Evolutionary conservation across 92 coral and sea anemone genomes (phyloP).

Genomic region (Heliopora coerulea): DNA sequence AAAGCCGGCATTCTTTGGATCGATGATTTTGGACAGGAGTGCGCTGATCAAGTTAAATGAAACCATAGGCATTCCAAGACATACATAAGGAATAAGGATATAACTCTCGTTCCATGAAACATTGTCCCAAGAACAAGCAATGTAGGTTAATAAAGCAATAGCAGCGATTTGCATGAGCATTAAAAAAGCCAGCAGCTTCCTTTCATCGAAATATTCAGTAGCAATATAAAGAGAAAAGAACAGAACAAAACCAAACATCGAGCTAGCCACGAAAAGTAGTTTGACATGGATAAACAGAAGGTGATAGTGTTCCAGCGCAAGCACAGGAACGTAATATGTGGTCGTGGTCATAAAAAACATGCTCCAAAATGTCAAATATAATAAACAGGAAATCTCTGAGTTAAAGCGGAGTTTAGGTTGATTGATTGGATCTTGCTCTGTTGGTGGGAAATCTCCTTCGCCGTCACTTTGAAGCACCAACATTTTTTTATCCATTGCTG

Average conservation of each 20-base stretch:
- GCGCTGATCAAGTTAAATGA: slow-evolving; percentile 6
- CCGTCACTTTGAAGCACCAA: too few relatives aligned
- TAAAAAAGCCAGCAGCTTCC: neutral
- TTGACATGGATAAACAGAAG: slow-evolving; percentile 24
- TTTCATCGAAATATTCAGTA: slow-evolving; percentile 19
- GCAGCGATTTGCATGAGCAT: slow-evolving; percentile 8
- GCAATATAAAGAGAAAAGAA: slow-evolving; percentile 5
- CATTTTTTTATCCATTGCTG: neutral
- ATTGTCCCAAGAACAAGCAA: slow-evolving; percentile 7
- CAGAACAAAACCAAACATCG: slow-evolving; percentile 6
- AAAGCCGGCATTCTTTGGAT: slow-evolving; percentile 14
- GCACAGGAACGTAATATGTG: slow-evolving; percentile 16
- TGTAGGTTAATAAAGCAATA: slow-evolving; percentile 1
- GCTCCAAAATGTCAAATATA: slow-evolving; percentile 9
- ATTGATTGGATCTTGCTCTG: neutral
- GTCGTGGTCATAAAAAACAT: slow-evolving; percentile 10
- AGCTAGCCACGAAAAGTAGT: slow-evolving; percentile 22
- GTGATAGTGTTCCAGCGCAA: slow-evolving; percentile 32
- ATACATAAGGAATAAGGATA: slow-evolving; percentile 7
- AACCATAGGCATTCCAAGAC: slow-evolving; percentile 17
- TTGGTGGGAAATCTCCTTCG: too few relatives aligned
- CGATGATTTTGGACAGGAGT: slow-evolving; percentile 13
- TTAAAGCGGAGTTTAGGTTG: neutral
- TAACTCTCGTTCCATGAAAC: slow-evolving; percentile 8
- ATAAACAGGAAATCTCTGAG: neutral